Conservation (phyloP, 2,888 invertebrate species). For the Tiliacea aurago region DNA sequence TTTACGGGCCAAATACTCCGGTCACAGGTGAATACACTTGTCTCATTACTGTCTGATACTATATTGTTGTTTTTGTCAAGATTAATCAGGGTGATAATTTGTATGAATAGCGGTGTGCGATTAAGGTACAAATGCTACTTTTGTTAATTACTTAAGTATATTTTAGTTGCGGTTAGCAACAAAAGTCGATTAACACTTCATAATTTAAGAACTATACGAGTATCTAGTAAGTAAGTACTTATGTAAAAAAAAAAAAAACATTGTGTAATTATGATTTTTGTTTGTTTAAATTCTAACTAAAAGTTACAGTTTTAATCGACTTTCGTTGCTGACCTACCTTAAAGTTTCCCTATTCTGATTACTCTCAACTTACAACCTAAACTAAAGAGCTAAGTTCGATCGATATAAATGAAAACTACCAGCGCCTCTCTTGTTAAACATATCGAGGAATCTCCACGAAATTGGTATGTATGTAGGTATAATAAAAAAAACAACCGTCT, state of each 20-base stretch:
- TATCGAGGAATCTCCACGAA: not conserved
- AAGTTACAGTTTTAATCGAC: not conserved
- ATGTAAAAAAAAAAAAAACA: not conserved
- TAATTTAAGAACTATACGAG: not conserved
- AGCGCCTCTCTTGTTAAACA: not conserved
- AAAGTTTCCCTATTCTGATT: not conserved
- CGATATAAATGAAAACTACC: not conserved
- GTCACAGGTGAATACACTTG: slow-evolving; percentile 91
- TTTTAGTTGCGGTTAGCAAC: not conserved
- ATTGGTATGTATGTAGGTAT: not conserved
- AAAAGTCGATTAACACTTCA: not conserved
- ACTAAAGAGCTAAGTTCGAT: not conserved
- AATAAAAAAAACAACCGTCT: not conserved
- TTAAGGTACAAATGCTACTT: not conserved
- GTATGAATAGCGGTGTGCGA: not conserved
- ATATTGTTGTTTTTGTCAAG: slow-evolving; percentile 19
- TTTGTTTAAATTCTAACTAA: not conserved
- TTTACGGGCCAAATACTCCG: slow-evolving; percentile 92
- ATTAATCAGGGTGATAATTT: not conserved
- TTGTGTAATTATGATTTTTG: not conserved
- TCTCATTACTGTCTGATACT: slow-evolving; percentile 8
- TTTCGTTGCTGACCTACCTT: not conserved
- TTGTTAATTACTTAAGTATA: not conserved
- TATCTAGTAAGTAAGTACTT: too few species aligned
- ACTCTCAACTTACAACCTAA: not conserved